Evolutionary conservation across 1,140 invertebrate genomes (phyloP), one percentile per base, ranked within the genome.

Genomic region (Drosophila melanica): DNA sequence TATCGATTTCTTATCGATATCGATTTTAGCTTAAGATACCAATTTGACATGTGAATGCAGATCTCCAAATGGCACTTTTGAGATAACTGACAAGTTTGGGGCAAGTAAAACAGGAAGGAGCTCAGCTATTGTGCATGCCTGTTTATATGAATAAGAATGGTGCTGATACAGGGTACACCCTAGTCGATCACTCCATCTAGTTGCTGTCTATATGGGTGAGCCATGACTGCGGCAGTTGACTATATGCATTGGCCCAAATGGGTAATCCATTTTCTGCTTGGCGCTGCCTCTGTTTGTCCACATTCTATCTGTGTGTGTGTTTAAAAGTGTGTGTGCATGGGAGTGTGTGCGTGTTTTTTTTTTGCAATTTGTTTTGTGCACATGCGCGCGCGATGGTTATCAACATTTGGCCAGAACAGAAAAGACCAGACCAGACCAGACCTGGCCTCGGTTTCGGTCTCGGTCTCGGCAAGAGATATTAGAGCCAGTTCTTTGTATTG

Each of bases 341-440:
- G n/a, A 12, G 10, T 50, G 33, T 47, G 44, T 53, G 20, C 37
- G 37, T 67, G 14, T 57, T 64, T 45, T n/a, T 42, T 55, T 81
- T 78, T 89, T 82, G 84, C 79, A 87, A 87, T 87, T 89, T 87
- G 82, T 87, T 87, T 89, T 87, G 66, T 86, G 75, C 82, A 59
- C 82, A 87, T 81, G 81, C 68, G 79, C 75, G 69, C 59, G 20
- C 84, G 84, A 87, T 87, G 75, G 62, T 87, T 89, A 87, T 87
- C 82, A 50, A 53, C 63, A 35, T 55, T 47, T 68, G 65, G 64
- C 79, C 51, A 53, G 62, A 58, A 44, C 55, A 58, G 35, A 37
- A 18, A 14, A 18, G 50, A 67, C 42, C 54, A 57, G 39, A 42
- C 51, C 47, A 39, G 48, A 18, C 53, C 42, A 30, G 41, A 12